These are phyloP conservation scores for Potamarius usumacintae DNA, from an alignment of 2,113 vertebrate genomes.

Conservation along the genomic window DNA sequence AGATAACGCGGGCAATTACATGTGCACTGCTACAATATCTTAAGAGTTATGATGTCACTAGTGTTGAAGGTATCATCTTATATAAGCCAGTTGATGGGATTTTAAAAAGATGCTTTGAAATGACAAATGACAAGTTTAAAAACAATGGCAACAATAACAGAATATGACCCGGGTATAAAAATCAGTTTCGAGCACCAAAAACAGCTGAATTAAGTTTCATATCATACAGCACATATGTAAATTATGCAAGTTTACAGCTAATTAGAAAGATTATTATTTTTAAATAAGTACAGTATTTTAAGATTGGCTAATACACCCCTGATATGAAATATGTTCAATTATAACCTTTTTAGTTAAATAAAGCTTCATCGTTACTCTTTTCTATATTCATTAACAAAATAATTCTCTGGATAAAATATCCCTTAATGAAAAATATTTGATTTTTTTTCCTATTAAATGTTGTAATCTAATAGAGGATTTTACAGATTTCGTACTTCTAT, in stretches of 20 bases:
- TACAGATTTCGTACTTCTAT: slow-evolving; percentile 52
- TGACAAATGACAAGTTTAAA: background rate
- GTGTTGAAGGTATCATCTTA: slow-evolving; percentile 40
- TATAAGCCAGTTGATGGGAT: slow-evolving; percentile 4
- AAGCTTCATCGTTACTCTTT: slow-evolving; percentile 58
- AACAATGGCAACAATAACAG: slow-evolving; percentile 32
- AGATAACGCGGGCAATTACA: slow-evolving; percentile 28
- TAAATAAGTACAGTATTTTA: slow-evolving; percentile 44
- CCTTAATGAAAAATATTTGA: slow-evolving; percentile 60
- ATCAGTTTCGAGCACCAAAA: slow-evolving; percentile 53
- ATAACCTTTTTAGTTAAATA: slow-evolving; percentile 58
- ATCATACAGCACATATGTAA: slow-evolving; percentile 53
- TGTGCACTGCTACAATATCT: slow-evolving; percentile 49
- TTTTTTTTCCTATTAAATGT: slow-evolving; percentile 52
- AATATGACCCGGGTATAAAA: slow-evolving; percentile 47
- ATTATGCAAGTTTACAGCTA: slow-evolving; percentile 52
- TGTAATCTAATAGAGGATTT: slow-evolving; percentile 54
- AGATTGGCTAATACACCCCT: slow-evolving; percentile 52
- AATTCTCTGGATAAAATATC: slow-evolving; percentile 66
- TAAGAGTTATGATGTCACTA: slow-evolving; percentile 51
- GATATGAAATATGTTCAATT: slow-evolving; percentile 55
- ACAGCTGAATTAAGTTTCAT: slow-evolving; percentile 44
- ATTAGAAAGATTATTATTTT: slow-evolving; percentile 43
- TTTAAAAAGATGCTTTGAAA: slow-evolving; percentile 2
- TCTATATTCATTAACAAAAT: slow-evolving; percentile 64